phyloP scores from a whole-genome alignment of 2,797 vertebrate genomes.

The Pteronotus mesoamericanus region DNA sequence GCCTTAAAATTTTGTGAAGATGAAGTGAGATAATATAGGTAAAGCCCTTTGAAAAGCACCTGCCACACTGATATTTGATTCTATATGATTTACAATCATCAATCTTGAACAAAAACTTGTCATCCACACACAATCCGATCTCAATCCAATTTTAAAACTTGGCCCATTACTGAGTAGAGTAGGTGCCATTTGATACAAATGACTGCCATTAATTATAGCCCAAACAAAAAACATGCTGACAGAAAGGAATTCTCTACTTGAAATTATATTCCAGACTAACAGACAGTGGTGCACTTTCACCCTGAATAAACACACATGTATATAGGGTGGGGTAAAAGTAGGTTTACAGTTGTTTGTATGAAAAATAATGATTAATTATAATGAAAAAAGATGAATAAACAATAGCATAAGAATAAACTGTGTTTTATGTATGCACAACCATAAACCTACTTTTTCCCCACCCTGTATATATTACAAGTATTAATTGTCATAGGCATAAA shows the following conservation, averaged over 20 bases:
- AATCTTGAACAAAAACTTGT: neutral
- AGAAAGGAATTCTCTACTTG: neutral
- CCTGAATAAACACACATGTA: neutral
- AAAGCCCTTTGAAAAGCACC: neutral
- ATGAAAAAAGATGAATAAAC: no score
- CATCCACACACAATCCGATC: neutral
- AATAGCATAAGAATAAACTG: neutral
- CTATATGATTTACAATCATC: neutral
- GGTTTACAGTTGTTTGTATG: neutral
- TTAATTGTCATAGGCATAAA: neutral
- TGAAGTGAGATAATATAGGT: neutral
- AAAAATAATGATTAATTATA: no score
- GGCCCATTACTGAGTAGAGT: neutral
- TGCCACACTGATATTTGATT: neutral
- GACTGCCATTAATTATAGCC: neutral
- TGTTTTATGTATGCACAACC: neutral
- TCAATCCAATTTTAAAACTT: neutral
- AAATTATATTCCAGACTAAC: neutral
- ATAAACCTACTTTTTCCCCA: neutral
- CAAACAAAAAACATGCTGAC: neutral
- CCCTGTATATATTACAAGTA: neutral
- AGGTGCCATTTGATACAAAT: neutral
- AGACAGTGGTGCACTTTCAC: neutral
- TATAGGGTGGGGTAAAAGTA: neutral
- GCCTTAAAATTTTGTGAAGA: neutral